phyloP scores from a whole-genome alignment of 2,797 vertebrate genomes.

The Sparus aurata region DNA sequence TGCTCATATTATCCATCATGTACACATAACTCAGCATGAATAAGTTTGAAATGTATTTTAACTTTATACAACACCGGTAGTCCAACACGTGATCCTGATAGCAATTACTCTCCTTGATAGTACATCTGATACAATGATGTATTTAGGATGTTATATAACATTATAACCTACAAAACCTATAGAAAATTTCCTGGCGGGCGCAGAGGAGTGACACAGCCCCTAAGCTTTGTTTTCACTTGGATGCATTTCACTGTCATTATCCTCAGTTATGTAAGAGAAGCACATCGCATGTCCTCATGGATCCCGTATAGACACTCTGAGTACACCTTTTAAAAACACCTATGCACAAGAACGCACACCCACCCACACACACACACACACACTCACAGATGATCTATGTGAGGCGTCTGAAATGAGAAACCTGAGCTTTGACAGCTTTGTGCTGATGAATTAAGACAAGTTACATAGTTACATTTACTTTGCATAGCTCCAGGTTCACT shows the following conservation, averaged over 20 bases:
- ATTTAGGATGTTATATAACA: neutral
- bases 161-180: neutral
- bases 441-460: constrained; percentile 67
- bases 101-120: neutral
- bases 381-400: constrained; percentile 9
- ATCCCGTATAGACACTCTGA: constrained; percentile 23
- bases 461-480: constrained; percentile 50
- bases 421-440: constrained; percentile 61
- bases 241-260: constrained; percentile 55
- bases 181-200: neutral
- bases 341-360: constrained; percentile 3
- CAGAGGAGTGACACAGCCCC: constrained; percentile 8
- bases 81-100: neutral
- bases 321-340: constrained; percentile 47
- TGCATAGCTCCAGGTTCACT: constrained; percentile 47
- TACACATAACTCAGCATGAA: neutral
- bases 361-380: constrained; percentile 4
- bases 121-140: neutral
- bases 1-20: neutral
- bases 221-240: constrained; percentile 8
- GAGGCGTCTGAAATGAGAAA: constrained; percentile 61
- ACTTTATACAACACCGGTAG: neutral
- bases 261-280: constrained; percentile 62
- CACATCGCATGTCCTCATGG: constrained; percentile 52
- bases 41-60: neutral